Conservation (phyloP, 2,888 invertebrate species). For the Nemurella pictetii region DNA sequence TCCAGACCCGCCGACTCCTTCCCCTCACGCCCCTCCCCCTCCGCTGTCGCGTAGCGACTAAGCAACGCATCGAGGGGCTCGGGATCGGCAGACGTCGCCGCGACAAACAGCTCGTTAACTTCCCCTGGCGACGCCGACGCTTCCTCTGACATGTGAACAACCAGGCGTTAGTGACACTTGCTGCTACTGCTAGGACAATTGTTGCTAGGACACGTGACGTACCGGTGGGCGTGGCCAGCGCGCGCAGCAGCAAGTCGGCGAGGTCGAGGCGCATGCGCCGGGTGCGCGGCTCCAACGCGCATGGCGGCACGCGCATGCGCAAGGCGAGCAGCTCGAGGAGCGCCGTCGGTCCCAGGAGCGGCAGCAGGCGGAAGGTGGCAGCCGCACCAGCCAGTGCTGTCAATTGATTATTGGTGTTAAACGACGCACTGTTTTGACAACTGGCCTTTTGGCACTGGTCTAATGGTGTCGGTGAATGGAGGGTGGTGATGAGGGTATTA, state of each 20-base stretch:
- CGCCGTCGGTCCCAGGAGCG: not conserved
- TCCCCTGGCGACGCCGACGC: too few species aligned
- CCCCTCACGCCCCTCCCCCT: not conserved
- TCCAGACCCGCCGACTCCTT: too few species aligned
- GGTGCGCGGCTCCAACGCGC: not conserved
- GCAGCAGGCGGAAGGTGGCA: not conserved
- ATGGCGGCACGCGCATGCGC: not conserved
- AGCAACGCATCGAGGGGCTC: not conserved
- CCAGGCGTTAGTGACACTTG: too few species aligned
- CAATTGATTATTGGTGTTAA: too few species aligned
- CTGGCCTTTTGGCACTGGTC: too few species aligned
- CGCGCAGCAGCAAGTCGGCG: not conserved
- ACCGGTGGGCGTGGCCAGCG: not conserved
- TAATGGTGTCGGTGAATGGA: too few species aligned
- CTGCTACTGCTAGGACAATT: too few species aligned
- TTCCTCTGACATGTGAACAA: too few species aligned
- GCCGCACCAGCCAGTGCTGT: too few species aligned
- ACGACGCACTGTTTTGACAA: too few species aligned
- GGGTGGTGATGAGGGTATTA: too few species aligned
- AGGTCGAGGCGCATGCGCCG: not conserved
- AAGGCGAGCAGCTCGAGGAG: not conserved
- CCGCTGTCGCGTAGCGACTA: not conserved
- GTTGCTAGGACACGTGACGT: too few species aligned
- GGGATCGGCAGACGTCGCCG: not conserved
- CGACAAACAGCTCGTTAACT: not conserved